Base-by-base conservation (phyloP, 2,888 invertebrate species). In the Isotomurus palustris region DNA sequence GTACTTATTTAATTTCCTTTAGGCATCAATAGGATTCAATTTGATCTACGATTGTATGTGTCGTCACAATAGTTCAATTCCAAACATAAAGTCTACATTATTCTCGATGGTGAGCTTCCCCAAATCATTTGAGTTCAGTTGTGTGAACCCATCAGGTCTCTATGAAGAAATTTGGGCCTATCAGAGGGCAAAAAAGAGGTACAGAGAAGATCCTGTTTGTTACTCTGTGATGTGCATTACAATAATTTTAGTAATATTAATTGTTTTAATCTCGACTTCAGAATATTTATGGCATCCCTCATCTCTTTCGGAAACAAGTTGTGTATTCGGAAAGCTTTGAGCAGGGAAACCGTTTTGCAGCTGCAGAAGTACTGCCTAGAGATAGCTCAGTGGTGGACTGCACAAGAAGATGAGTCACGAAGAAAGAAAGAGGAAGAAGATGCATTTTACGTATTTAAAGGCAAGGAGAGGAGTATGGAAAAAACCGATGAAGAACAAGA, bases 381-480 rank as follows among this genome's bases (percentile, higher is more conserved):
- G 40, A 80, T 89, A 50, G 84, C 87, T 22, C 74, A 79, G 53
- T 78, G 84, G 0, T 94, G 93, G 91, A 83, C 84, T 71, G 80
- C 38, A 21, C 64, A 83, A 56, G 87, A 90, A 69, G 84, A 89
- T 71, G 81, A 82, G 48, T 82, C 83, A 25, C 80, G 82, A 19
- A 83, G 83, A 65, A 79, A 79, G 69, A 82, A 82, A 69, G 82
- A 85, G 65, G 81, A 81, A 51, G 89, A 89, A 68, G 85, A 87
- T 58, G 88, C 70, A 14, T 36, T 69, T 25, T 71, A 67, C 29
- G 40, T 69, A 36, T 61, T 62, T 38, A 67, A 66, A 44, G 69
- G 70, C 22, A 62, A 58, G 27, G 68, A 69, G 27, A 53, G 58
- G 48, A 59, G 40, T 38, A 41, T 62, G 55, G 64, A 58, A 22